Evolutionary conservation across 2,888 invertebrate species (phyloP), one percentile per base, ranked within the genome.

Genomic region (Trissolcus brochymenae): DNA sequence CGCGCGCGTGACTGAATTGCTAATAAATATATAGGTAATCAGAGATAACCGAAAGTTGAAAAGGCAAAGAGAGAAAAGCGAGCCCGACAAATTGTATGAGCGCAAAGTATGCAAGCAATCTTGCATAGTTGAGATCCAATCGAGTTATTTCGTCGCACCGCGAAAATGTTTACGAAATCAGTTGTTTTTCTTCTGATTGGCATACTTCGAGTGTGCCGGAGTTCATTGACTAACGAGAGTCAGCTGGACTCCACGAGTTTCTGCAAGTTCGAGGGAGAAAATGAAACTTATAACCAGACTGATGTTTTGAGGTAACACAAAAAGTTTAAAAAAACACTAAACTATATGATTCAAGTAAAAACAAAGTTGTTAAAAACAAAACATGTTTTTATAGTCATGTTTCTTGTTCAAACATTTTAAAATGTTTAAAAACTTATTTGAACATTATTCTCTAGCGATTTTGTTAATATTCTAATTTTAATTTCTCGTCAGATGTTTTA

Each of bases 261-360:
- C 43, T 86, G 86, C 76, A 70, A 76, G 56, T 84, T 85, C 59
- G 76, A 82, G 13, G 72, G 70, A n/a, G 50, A 82, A 6, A 79
- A 78, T 14, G 83, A 72, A 59, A 79, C 75, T 19, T 85, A 87
- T 60, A 81, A 83, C 57, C 79, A 83, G 14, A 73, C 81, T 1
- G 87, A 88, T 81, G 81, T 88, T 21, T 49, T 87, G 16, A 71
- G 79, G 88, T 88, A 79, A 85, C 85, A 11, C 54, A 9, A 46
- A 16, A 46, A 14, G 16, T 46, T 46, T 7, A 46, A 46, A 35
- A 46, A 46, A 46, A 46, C n/a, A n/a, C n/a, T n/a, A n/a, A n/a
- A n/a, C n/a, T n/a, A n/a, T 46, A 6, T 2, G 16, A 46, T 14
- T 1, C 0, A 35, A 11, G 6, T 35, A 11, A 6, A 35, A 35